Evolutionary conservation across 2,888 invertebrate species (phyloP).

Genomic region (Drosophila anomalata): DNA sequence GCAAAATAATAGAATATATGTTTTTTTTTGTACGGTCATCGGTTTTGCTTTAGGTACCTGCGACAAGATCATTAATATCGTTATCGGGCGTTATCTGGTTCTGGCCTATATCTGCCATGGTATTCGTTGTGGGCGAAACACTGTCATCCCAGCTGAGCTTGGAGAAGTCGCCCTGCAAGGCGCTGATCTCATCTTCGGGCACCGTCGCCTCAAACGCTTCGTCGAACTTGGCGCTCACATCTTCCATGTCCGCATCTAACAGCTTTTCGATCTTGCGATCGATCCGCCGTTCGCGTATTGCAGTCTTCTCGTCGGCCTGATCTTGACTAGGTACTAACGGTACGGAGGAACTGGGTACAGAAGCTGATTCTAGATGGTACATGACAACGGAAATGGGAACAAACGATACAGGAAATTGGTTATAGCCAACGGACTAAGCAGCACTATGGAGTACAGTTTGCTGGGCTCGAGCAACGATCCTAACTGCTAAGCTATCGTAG

Average conservation of each 20-base stretch:
- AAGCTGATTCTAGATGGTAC: conserved; percentile 21
- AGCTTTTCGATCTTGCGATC: conserved; percentile 83
- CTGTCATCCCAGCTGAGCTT: conserved; percentile 84
- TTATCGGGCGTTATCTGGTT: conserved; percentile 82
- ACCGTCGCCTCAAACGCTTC: conserved; percentile 80
- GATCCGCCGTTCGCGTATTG: conserved; percentile 77
- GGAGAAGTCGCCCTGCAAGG: conserved; percentile 83
- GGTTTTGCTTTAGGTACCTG: conserved; percentile 77
- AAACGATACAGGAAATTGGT: conserved; percentile 57
- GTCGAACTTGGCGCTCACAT: conserved; percentile 80
- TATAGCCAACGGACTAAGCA: conserved; percentile 57
- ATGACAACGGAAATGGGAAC: conserved; percentile 41
- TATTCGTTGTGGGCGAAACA: conserved; percentile 82
- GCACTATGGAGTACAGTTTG: conserved; percentile 31
- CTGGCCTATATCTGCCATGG: conserved; percentile 82
- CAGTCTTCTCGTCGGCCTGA: conserved; percentile 58
- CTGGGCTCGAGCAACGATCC: conserved; percentile 33
- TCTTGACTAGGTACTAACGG: conserved; percentile 55
- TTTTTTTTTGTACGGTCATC: neutral
- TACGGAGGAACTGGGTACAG: conserved; percentile 4
- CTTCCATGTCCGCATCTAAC: conserved; percentile 78
- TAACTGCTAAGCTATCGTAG: conserved; percentile 38
- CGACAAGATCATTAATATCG: conserved; percentile 82
- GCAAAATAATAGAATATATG: conserved; percentile 11
- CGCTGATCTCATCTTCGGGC: conserved; percentile 83